These are phyloP conservation scores for Eleutherodactylus coqui DNA, from an alignment of 2,797 vertebrate species.

Conservation along the genomic window DNA sequence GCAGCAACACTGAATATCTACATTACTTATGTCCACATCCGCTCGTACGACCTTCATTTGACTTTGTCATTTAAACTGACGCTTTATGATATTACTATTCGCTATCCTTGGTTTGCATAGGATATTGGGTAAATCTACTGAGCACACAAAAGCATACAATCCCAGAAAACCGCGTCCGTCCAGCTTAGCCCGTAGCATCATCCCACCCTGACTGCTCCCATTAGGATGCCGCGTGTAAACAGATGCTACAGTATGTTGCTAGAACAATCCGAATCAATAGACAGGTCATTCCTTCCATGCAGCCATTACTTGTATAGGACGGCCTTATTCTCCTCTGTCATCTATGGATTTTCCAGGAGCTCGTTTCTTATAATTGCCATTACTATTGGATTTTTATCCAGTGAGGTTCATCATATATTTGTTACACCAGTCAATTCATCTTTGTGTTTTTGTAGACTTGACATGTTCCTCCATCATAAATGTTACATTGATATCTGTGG, in stretches of 20 bases:
- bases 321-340: background rate
- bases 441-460: slow-evolving; percentile 45
- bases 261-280: slow-evolving; percentile 3
- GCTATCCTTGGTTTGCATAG: too few species aligned
- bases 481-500: slow-evolving; percentile 48
- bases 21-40: too few species aligned
- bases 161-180: too few species aligned
- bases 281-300: background rate
- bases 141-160: too few species aligned
- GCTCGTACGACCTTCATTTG: too few species aligned
- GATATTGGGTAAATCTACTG: too few species aligned
- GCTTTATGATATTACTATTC: too few species aligned
- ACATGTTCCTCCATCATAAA: slow-evolving; percentile 45
- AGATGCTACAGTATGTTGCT: background rate
- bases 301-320: background rate
- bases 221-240: background rate
- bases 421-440: slow-evolving; percentile 40
- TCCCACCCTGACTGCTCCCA: background rate
- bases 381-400: background rate
- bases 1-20: too few species aligned
- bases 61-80: too few species aligned
- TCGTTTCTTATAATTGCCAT: slow-evolving; percentile 15
- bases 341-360: background rate
- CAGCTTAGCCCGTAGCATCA: background rate
- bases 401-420: slow-evolving; percentile 26